Percentiles rank a stretch among this genome's conserved stretches.
These are phyloP conservation scores for Drosophila nigricruria DNA, from an alignment of 2,888 invertebrate species.

Conservation along the genomic window DNA sequence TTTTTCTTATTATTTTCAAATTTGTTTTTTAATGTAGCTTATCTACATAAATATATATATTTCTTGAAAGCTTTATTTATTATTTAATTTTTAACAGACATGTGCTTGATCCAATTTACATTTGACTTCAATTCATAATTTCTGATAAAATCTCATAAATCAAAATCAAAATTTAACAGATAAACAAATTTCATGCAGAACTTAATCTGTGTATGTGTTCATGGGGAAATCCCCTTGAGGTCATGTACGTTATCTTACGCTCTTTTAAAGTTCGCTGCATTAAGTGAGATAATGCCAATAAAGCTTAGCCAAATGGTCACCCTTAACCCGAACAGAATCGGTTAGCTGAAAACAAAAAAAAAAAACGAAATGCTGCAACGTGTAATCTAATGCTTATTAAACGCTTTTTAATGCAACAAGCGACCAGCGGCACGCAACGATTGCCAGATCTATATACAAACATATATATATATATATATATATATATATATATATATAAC, in stretches of 20 bases:
- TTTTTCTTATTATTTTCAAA: too few relatives aligned
- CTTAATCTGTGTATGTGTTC: not conserved
- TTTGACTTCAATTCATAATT: not conserved
- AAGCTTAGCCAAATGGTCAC: constrained; percentile 20
- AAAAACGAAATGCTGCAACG: constrained; percentile 24
- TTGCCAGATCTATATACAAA: constrained; percentile 27
- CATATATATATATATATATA: constrained; percentile 4
- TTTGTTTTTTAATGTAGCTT: too few relatives aligned
- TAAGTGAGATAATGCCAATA: constrained; percentile 39
- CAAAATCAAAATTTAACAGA: not conserved
- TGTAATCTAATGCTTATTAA: constrained; percentile 80
- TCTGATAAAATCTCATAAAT: not conserved
- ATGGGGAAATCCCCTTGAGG: not conserved
- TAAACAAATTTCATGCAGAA: constrained; percentile 1
- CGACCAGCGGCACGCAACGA: constrained; percentile 34
- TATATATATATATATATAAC: constrained; percentile 11
- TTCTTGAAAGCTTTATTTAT: too few relatives aligned
- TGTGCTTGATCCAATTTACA: not conserved
- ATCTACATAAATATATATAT: too few relatives aligned
- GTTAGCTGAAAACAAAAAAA: not conserved
- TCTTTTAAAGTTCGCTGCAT: constrained; percentile 16
- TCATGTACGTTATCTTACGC: constrained; percentile 20
- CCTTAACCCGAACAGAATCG: constrained; percentile 38
- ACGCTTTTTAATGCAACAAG: constrained; percentile 74
- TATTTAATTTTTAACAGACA: too few relatives aligned